Conservation (phyloP, 2,888 invertebrate genomes). For the Malachius bipustulatus region DNA sequence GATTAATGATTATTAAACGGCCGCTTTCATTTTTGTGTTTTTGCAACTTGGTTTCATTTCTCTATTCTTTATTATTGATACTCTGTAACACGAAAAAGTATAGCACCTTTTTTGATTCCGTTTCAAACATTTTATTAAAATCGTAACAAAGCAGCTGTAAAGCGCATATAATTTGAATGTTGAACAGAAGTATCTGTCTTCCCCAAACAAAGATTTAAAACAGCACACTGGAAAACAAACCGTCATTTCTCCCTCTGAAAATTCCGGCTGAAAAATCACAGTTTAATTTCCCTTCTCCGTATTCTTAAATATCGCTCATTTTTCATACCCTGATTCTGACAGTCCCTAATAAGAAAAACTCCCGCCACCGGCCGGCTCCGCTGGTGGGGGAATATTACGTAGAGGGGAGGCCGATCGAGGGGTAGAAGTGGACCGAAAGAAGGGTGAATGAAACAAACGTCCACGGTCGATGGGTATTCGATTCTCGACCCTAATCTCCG, state of each 20-base stretch:
- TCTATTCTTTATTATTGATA: too few relatives aligned
- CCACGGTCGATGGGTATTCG: slow-evolving; percentile 21
- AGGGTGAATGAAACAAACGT: slow-evolving; percentile 26
- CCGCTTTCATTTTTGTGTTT: too few relatives aligned
- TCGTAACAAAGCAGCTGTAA: too few relatives aligned
- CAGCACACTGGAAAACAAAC: too few relatives aligned
- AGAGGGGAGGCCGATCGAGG: slow-evolving; percentile 17
- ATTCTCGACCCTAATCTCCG: slow-evolving; percentile 17
- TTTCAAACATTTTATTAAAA: too few relatives aligned
- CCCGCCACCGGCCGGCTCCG: slow-evolving; percentile 6
- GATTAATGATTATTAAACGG: too few relatives aligned
- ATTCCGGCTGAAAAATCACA: slow-evolving; percentile 26
- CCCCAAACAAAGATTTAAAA: too few relatives aligned
- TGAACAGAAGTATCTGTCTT: too few relatives aligned
- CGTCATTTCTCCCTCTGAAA: slow-evolving; percentile 13
- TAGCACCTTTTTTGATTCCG: too few relatives aligned
- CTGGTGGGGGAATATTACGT: not conserved
- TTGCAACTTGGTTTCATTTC: too few relatives aligned
- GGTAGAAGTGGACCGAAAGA: slow-evolving; percentile 25
- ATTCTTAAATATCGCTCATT: slow-evolving; percentile 31
- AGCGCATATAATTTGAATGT: too few relatives aligned
- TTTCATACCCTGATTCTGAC: slow-evolving; percentile 30
- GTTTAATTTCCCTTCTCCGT: slow-evolving; percentile 27
- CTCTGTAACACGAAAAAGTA: too few relatives aligned
- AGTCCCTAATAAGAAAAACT: slow-evolving; percentile 25